Base-by-base conservation (phyloP, 2,888 invertebrate genomes). In the Lochmaea crataegi region DNA sequence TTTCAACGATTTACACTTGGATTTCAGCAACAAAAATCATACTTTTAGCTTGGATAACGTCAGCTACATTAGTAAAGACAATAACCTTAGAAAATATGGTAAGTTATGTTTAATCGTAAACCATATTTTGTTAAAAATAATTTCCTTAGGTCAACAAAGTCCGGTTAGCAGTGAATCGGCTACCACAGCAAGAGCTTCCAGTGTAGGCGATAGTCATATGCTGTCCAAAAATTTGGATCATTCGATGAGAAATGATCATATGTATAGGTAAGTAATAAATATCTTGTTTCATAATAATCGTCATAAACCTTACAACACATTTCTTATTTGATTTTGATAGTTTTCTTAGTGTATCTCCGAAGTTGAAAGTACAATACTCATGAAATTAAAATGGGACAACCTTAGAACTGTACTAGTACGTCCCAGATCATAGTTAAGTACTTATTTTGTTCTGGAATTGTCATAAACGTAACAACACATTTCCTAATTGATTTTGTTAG, bases 11-110 rank as follows among this genome's bases (percentile, higher is more conserved):
- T 85, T 96, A 48, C 96, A 96, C 84, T 86, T 96, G 71, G 96
- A 96, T 86, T 94, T 95, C 84, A 95, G 95, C 85, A 94, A 94
- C 79, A 93, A 93, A 82, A 95, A 95, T 85, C 95, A 95, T 83
- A 94, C 95, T 0, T 96, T 95, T 84, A 95, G 93, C 78, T 89
- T 96, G 82, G 96, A 96, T 82, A 96, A 94, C 83, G 95, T 96
- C 71, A 95, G 95, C 83, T 96, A 96, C 84, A 93, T 96, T 78
- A 94, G 95, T 68, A 93, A 93, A 86, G 95, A 95, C 84, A 94
- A 93, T 75, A 92, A 91, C 80, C 75, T 84, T 57, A 86, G 85
- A 69, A 86, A 86, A 81, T 85, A 83, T 68, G 94, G 93, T 87
- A 86, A 90, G 86, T 81, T 51, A 18, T 14, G 1, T 56, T 6